Percentiles rank a stretch among this genome's conserved stretches.
Conservation (phyloP, 2,113 vertebrate genomes). For the Nothocercus nigrocapillus region DNA sequence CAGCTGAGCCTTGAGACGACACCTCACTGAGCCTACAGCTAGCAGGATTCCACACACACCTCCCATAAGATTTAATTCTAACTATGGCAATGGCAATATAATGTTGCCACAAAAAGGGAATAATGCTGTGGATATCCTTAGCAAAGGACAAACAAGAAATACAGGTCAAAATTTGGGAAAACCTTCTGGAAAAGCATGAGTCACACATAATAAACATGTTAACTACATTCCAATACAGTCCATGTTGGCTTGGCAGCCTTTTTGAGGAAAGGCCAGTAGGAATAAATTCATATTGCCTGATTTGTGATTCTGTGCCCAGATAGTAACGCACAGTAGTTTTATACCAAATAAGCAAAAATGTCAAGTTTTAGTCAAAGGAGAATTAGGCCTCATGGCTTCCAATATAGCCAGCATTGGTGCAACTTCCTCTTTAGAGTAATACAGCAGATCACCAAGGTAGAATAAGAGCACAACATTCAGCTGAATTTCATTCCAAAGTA, state of each 20-base stretch:
- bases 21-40: not conserved
- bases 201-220: not conserved
- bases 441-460: not conserved
- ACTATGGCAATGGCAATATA: accelerated
- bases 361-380: not conserved
- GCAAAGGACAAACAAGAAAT: not conserved
- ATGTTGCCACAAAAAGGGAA: not conserved
- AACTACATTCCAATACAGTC: not conserved
- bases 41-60: accelerated
- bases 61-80: accelerated
- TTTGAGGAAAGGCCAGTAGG: not conserved
- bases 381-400: not conserved
- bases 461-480: not conserved
- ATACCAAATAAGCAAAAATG: not conserved
- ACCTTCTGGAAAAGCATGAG: not conserved
- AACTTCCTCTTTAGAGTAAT: not conserved
- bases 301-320: not conserved
- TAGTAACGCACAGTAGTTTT: not conserved
- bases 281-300: not conserved
- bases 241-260: accelerated
- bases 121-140: accelerated
- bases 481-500: not conserved
- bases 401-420: accelerated
- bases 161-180: not conserved
- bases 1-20: not conserved